Conservation (phyloP, 2,888 invertebrate species). For the Habrosyne pyritoides region DNA sequence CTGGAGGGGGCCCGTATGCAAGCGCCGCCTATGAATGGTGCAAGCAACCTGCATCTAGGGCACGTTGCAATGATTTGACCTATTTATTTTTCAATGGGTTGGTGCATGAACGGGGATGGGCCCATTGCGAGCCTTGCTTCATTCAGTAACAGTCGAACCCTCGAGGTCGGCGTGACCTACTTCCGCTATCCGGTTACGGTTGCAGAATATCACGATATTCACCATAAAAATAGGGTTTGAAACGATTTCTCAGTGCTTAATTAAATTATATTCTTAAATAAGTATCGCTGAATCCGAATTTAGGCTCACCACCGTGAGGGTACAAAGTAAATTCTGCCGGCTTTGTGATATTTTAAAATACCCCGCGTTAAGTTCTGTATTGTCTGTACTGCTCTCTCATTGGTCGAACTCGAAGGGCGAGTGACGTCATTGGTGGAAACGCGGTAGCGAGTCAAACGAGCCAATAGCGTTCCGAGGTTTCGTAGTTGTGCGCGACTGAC, state of each 20-base stretch:
- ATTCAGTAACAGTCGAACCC: constrained; percentile 77
- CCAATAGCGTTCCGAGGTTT: constrained; percentile 53
- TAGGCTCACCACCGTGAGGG: constrained; percentile 18
- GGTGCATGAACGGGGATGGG: constrained; percentile 76
- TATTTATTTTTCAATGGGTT: constrained; percentile 81
- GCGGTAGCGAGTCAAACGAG: constrained; percentile 23
- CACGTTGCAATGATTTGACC: constrained; percentile 81
- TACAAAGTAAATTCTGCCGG: constrained; percentile 34
- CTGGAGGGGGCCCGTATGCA: constrained; percentile 62
- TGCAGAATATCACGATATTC: constrained; percentile 19
- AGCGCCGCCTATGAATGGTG: constrained; percentile 69
- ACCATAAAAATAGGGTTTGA: constrained; percentile 9
- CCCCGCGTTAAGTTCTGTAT: constrained; percentile 47
- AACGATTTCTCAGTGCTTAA: constrained; percentile 12
- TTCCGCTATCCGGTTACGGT: constrained; percentile 44
- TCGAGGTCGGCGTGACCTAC: constrained; percentile 74
- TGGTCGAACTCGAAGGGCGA: constrained; percentile 43
- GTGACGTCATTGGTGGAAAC: constrained; percentile 57
- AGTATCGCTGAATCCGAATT: constrained; percentile 9
- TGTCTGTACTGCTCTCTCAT: constrained; percentile 45
- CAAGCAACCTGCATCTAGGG: constrained; percentile 66
- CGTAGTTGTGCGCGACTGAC: constrained; percentile 58
- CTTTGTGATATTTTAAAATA: constrained; percentile 52
- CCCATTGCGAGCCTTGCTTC: constrained; percentile 69
- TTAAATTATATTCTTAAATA: constrained; percentile 10